Evolutionary conservation across 92 coral and sea anemone genomes (phyloP).

Genomic region (Anthopleura xanthogrammica): DNA sequence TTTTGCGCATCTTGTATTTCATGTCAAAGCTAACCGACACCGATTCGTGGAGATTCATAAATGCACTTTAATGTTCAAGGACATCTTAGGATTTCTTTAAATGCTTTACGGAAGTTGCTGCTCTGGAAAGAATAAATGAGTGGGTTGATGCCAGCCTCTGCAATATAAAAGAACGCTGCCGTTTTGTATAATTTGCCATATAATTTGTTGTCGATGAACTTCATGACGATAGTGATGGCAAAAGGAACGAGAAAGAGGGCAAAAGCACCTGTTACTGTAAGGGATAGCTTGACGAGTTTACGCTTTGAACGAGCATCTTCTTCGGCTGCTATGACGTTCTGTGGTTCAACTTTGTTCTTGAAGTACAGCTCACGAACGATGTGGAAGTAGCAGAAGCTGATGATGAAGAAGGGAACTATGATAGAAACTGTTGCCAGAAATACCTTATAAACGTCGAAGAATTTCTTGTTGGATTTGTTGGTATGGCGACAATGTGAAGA

Average conservation of each 20-base stretch:
- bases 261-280: no score
- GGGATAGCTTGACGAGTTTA: no score
- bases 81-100: background rate
- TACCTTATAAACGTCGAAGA: no score
- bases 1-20: no score
- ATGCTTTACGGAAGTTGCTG: conserved; percentile 3
- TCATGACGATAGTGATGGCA: no score
- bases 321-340: background rate
- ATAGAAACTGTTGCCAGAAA: background rate
- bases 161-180: background rate
- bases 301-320: background rate
- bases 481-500: background rate
- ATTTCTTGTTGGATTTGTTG: background rate
- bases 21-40: no score
- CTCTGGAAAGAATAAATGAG: background rate
- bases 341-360: background rate
- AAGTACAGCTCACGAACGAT: background rate
- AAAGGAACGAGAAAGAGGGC: no score
- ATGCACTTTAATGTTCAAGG: no score
- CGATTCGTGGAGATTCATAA: no score
- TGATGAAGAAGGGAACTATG: background rate
- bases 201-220: no score
- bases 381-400: no score
- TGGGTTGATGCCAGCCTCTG: background rate
- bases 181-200: no score